A percentile compares a stretch with the other conserved stretches of the same genome.
phyloP scores from a whole-genome alignment of 1,140 invertebrate genomes.

The Drosophila rufa region DNA sequence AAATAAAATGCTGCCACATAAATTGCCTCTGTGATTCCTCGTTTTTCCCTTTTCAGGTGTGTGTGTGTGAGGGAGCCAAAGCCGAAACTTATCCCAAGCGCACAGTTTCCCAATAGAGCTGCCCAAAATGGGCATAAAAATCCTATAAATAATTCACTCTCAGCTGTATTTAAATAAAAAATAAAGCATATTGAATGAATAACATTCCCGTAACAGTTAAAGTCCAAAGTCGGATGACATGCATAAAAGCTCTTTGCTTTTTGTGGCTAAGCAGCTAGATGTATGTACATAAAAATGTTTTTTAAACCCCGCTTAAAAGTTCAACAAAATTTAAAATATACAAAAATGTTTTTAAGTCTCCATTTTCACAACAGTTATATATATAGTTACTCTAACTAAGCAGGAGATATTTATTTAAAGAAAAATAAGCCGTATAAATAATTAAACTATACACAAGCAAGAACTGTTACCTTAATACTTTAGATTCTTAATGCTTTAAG shows the following conservation, averaged over 20 bases:
- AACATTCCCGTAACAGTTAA: no score
- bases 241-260: no score
- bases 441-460: neutral
- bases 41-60: slow-evolving; percentile 13
- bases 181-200: neutral
- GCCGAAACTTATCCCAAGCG: slow-evolving; percentile 17
- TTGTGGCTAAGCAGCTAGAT: no score
- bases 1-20: slow-evolving; percentile 60
- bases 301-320: neutral
- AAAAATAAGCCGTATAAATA: neutral
- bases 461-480: no score
- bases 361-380: neutral
- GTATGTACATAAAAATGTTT: neutral
- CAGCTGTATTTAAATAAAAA: neutral
- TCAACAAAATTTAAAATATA: neutral
- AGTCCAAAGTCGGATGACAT: no score
- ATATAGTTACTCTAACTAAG: neutral
- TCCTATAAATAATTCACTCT: neutral
- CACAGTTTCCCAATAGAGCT: slow-evolving; percentile 4
- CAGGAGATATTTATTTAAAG: no score
- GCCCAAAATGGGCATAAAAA: neutral
- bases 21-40: slow-evolving; percentile 32
- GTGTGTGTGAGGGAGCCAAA: slow-evolving; percentile 25
- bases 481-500: no score
- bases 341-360: neutral